A percentile compares a stretch with the other conserved stretches of the same genome.
Conservation (phyloP, 2,113 vertebrate genomes). For the Clarias gariepinus region DNA sequence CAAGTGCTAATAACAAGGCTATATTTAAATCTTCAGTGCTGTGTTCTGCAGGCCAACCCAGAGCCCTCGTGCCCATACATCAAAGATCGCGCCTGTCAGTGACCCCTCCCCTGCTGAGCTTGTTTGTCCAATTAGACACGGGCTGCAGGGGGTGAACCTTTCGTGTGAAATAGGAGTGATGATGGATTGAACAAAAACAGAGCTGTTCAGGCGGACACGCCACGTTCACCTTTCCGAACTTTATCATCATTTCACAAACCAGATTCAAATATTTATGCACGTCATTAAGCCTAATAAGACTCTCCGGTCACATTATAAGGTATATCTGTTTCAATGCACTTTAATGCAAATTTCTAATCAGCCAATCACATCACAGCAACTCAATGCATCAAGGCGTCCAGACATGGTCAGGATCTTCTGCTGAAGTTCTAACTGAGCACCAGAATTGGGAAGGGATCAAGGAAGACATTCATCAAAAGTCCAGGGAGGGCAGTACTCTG, state of each 20-base stretch:
- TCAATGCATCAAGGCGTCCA: no score
- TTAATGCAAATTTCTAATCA: no score
- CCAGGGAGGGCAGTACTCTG: no score
- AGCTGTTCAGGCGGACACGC: conserved; percentile 46
- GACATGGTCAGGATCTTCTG: no score
- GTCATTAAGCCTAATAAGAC: neutral
- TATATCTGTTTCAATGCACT: no score
- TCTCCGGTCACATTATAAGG: no score
- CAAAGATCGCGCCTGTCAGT: conserved; percentile 59
- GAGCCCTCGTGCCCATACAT: conserved; percentile 64
- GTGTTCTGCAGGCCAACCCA: neutral
- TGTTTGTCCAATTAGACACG: conserved; percentile 84
- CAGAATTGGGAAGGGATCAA: no score
- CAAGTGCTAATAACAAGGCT: neutral
- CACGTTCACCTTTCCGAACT: neutral
- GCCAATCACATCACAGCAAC: no score
- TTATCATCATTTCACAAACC: neutral
- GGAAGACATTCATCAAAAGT: no score
- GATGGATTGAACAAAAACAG: conserved; percentile 64
- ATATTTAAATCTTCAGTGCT: conserved; percentile 10
- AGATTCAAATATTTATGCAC: neutral
- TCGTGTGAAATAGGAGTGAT: conserved; percentile 73
- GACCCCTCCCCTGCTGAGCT: conserved; percentile 74
- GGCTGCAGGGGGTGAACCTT: conserved; percentile 70
- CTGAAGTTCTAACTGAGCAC: no score